Conservation (phyloP, 2,888 invertebrate genomes). For the Lasioglossum calceatum region DNA sequence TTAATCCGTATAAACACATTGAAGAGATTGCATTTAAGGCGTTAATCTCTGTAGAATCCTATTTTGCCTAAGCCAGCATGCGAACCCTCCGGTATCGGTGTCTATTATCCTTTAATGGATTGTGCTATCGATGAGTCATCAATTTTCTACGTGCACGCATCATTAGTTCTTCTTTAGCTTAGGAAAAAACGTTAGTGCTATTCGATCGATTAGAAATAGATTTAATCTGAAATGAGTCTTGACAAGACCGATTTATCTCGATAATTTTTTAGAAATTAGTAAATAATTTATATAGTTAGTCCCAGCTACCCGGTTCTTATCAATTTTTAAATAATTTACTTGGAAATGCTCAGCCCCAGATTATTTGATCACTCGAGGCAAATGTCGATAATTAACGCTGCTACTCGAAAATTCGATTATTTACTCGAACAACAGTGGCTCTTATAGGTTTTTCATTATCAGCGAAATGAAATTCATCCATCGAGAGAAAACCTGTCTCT, state of each 20-base stretch:
- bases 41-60: constrained; percentile 41
- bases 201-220: neutral
- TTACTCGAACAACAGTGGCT: constrained; percentile 1
- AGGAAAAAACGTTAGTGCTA: neutral
- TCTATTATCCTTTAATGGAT: constrained; percentile 8
- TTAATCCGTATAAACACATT: constrained; percentile 32
- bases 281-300: too few relatives aligned
- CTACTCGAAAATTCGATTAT: constrained; percentile 19
- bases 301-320: neutral
- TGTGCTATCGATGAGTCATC: constrained; percentile 16
- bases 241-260: too few relatives aligned
- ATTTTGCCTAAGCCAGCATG: constrained; percentile 20
- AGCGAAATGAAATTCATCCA: constrained; percentile 16
- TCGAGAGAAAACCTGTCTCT: neutral
- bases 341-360: neutral
- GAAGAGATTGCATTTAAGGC: neutral
- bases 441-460: constrained; percentile 22
- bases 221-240: neutral
- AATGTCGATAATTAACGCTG: constrained; percentile 10
- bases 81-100: constrained; percentile 17
- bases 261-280: too few relatives aligned
- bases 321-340: neutral
- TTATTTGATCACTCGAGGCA: neutral
- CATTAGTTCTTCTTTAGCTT: neutral
- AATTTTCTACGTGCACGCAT: neutral